These are phyloP conservation scores for Augiades crinisus DNA, from an alignment of 2,888 invertebrate genomes.

Conservation along the genomic window DNA sequence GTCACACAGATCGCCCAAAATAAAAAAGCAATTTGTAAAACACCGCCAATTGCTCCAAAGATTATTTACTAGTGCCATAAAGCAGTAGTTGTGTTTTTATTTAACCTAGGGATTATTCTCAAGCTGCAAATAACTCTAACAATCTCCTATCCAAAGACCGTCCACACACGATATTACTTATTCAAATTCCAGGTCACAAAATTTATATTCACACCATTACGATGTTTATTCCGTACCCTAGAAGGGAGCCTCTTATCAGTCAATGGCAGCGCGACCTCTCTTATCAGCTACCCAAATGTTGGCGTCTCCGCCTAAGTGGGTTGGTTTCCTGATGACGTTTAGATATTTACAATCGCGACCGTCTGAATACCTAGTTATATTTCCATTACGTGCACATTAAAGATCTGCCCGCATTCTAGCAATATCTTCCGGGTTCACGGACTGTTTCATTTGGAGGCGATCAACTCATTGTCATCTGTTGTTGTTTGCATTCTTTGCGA, in stretches of 20 bases:
- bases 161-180: no score
- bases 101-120: no score
- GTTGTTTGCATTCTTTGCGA: neutral
- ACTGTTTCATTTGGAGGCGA: neutral
- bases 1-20: no score
- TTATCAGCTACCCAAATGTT: conserved; percentile 25
- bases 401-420: neutral
- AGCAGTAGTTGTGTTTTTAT: no score
- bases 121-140: no score
- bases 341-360: conserved; percentile 15
- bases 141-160: no score
- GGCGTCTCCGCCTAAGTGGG: conserved; percentile 1
- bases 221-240: conserved; percentile 11
- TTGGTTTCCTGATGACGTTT: conserved; percentile 16
- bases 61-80: no score
- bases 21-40: no score
- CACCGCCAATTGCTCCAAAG: no score
- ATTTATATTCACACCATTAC: neutral
- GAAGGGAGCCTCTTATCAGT: conserved; percentile 30
- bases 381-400: neutral
- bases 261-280: conserved; percentile 28
- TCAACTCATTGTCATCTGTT: neutral
- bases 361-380: conserved; percentile 4
- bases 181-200: neutral
- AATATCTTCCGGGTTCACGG: neutral